Conservation (phyloP, 2,113 vertebrate species). For the Sprattus sprattus region DNA sequence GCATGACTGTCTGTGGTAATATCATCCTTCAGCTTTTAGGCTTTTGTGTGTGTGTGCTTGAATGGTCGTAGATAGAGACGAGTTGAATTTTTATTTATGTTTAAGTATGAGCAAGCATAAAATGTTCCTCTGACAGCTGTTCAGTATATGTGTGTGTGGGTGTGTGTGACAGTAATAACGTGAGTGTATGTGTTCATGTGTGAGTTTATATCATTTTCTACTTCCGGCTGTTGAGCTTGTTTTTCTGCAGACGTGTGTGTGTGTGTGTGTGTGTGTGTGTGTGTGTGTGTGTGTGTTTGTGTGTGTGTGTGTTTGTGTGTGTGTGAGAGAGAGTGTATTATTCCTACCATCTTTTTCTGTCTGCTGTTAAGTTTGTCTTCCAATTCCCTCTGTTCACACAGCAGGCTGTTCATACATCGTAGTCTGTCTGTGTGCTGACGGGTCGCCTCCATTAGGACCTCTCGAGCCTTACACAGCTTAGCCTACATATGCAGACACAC, state of each 20-base stretch:
- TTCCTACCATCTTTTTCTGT: constrained; percentile 72
- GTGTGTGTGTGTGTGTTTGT: not conserved
- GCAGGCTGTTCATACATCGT: constrained; percentile 65
- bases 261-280: not conserved
- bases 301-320: not conserved
- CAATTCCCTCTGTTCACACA: constrained; percentile 72
- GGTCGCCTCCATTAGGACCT: constrained; percentile 71
- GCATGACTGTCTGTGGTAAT: too few species aligned
- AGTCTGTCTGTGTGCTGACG: constrained; percentile 76
- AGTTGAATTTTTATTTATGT: too few species aligned
- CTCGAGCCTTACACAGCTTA: constrained; percentile 67
- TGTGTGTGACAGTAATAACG: too few species aligned
- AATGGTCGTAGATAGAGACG: too few species aligned
- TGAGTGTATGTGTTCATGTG: too few species aligned
- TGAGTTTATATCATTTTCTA: too few species aligned
- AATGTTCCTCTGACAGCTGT: too few species aligned
- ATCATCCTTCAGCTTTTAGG: too few species aligned
- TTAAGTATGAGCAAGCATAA: too few species aligned
- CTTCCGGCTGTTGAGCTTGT: not conserved
- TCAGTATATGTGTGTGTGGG: too few species aligned
- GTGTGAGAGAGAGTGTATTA: not conserved
- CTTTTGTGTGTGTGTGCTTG: too few species aligned
- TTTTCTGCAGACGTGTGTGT: not conserved
- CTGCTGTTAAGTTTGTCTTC: constrained; percentile 71
- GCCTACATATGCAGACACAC: constrained; percentile 59